phyloP scores from a whole-genome alignment of 2,797 vertebrate species.

The Rhabdophis nuchalis region DNA sequence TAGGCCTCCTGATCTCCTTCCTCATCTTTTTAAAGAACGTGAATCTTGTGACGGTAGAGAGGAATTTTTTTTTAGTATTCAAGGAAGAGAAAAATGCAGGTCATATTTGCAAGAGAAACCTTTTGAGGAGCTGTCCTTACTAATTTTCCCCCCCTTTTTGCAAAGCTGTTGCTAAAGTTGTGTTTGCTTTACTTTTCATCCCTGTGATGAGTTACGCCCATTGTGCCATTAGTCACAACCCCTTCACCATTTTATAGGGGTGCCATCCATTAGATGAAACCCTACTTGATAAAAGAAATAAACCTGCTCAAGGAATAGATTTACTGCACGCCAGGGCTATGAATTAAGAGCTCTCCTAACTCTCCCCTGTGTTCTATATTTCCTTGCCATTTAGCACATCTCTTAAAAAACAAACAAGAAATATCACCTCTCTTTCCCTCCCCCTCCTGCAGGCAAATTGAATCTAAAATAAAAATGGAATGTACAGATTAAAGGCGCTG shows the following conservation, averaged over 20 bases:
- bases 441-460: constrained; percentile 27
- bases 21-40: neutral
- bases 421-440: constrained; percentile 35
- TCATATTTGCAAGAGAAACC: constrained; percentile 14
- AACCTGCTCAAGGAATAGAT: constrained; percentile 62
- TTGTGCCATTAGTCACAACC: constrained; percentile 46
- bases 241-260: constrained; percentile 51
- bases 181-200: constrained; percentile 45
- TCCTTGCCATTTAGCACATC: constrained; percentile 50
- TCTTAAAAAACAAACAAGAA: constrained; percentile 51
- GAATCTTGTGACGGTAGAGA: neutral
- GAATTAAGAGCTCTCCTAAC: constrained; percentile 52
- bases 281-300: constrained; percentile 63
- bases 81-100: neutral
- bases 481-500: constrained; percentile 40
- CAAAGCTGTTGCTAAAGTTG: constrained; percentile 36
- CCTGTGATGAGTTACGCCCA: constrained; percentile 40
- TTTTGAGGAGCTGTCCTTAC: constrained; percentile 23
- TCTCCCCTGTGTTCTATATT: constrained; percentile 50
- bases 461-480: constrained; percentile 46
- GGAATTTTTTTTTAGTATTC: neutral
- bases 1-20: neutral
- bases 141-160: constrained; percentile 4
- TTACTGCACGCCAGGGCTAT: constrained; percentile 48
- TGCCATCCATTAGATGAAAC: constrained; percentile 54